Conservation (phyloP, 2,797 vertebrate species). For the Micrastur ruficollis region DNA sequence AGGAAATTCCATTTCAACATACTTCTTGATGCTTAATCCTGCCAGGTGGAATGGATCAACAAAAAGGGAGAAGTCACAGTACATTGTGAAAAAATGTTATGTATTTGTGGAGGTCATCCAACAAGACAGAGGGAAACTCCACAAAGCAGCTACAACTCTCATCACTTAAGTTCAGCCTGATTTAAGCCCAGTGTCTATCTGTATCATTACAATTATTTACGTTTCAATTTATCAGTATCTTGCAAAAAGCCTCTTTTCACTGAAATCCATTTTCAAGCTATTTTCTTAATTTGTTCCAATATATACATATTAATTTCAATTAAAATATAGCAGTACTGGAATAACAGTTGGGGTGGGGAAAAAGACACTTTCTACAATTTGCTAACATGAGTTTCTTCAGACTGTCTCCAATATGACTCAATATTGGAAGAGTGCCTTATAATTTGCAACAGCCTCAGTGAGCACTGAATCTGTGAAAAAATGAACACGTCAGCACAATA, state of each 20-base stretch:
- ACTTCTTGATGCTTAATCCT: conserved; percentile 51
- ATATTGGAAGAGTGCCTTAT: not conserved
- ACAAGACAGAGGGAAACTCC: not conserved
- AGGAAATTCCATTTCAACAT: conserved; percentile 57
- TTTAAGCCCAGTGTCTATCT: not conserved
- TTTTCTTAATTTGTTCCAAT: not conserved
- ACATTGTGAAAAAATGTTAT: conserved; percentile 12
- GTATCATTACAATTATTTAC: not conserved
- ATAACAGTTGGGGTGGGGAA: not conserved
- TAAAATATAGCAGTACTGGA: not conserved
- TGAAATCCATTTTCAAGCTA: not conserved
- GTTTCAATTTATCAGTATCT: not conserved
- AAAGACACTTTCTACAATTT: not conserved
- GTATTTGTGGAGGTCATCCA: conserved; percentile 14
- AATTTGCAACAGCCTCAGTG: not conserved
- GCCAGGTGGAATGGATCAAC: conserved; percentile 57
- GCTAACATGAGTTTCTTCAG: not conserved
- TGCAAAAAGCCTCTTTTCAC: not conserved
- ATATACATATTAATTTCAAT: not conserved
- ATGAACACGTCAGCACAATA: not conserved
- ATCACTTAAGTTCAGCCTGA: not conserved
- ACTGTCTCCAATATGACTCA: not conserved
- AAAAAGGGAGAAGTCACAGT: conserved; percentile 17
- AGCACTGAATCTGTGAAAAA: not conserved
- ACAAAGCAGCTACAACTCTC: not conserved